Percentiles rank a stretch among this genome's conserved stretches.
Evolutionary conservation across 2,888 invertebrate species (phyloP).

Genomic region (Dendrolimus houi): DNA sequence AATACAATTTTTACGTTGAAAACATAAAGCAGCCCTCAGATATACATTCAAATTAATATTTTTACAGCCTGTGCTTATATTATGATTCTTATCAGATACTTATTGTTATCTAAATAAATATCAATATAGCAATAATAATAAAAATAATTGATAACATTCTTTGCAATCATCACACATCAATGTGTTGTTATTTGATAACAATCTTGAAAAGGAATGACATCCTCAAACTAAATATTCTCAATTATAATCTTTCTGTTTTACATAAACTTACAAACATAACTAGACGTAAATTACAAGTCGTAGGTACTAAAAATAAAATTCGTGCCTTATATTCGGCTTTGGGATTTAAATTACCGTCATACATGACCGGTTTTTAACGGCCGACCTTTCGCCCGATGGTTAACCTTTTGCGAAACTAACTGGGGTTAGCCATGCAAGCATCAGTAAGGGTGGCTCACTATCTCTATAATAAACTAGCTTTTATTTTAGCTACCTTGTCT

Average conservation of each 20-base stretch:
- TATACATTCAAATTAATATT: not conserved
- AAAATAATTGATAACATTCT: no score
- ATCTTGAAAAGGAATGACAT: no score
- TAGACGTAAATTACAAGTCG: no score
- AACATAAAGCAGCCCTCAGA: not conserved
- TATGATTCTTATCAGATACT: no score
- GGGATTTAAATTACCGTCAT: conserved; percentile 23
- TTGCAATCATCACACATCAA: no score
- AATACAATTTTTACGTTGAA: not conserved
- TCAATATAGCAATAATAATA: no score
- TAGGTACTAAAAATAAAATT: not conserved
- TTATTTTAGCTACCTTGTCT: not conserved
- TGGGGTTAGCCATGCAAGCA: conserved; percentile 20
- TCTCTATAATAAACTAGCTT: not conserved
- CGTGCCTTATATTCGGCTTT: conserved; percentile 13
- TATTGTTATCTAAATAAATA: no score
- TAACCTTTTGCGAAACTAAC: conserved; percentile 39
- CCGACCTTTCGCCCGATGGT: conserved; percentile 38
- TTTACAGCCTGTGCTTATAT: no score
- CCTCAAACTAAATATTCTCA: no score
- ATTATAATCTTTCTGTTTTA: no score
- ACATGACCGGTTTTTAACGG: conserved; percentile 36
- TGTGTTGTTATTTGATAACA: no score
- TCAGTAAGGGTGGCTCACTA: conserved; percentile 17
- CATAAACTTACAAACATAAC: no score